A percentile compares a stretch with the other conserved stretches of the same genome.
Conservation (phyloP, 2,113 vertebrate genomes). For the Anser cygnoides region DNA sequence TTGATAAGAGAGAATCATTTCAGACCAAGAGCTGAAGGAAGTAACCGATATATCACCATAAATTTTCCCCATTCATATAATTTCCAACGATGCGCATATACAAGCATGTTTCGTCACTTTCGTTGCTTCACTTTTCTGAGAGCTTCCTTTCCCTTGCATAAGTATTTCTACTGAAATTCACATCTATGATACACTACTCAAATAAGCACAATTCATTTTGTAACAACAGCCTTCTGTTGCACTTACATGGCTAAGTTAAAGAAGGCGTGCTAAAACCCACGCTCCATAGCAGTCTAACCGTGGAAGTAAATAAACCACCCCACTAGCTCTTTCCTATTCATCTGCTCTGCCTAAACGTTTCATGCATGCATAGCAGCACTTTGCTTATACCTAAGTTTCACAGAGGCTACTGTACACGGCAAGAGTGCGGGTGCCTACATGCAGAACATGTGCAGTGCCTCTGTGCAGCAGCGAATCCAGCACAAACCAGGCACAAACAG, state of each 20-base stretch:
- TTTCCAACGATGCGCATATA: background rate
- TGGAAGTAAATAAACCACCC: background rate
- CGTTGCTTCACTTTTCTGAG: background rate
- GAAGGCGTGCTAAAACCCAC: background rate
- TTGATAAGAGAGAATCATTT: conserved; percentile 21
- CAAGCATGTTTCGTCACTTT: background rate
- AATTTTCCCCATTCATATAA: conserved; percentile 5
- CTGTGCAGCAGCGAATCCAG: background rate
- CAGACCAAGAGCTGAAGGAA: conserved; percentile 9
- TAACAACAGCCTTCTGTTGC: background rate
- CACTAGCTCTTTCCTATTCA: background rate
- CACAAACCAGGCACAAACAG: background rate
- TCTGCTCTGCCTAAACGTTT: background rate
- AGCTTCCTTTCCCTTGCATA: background rate
- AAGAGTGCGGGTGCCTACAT: background rate
- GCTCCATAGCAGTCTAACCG: accelerated
- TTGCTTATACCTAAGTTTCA: background rate
- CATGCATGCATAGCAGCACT: background rate
- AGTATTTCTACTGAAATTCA: background rate
- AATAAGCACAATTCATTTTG: background rate
- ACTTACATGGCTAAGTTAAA: background rate
- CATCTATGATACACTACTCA: background rate
- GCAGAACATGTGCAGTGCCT: background rate
- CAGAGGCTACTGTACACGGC: background rate
- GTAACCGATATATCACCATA: background rate